Percentiles rank a stretch among this genome's conserved stretches.
Evolutionary conservation across 2,888 invertebrate genomes (phyloP).

Genomic region (Bugulina stolonifera): DNA sequence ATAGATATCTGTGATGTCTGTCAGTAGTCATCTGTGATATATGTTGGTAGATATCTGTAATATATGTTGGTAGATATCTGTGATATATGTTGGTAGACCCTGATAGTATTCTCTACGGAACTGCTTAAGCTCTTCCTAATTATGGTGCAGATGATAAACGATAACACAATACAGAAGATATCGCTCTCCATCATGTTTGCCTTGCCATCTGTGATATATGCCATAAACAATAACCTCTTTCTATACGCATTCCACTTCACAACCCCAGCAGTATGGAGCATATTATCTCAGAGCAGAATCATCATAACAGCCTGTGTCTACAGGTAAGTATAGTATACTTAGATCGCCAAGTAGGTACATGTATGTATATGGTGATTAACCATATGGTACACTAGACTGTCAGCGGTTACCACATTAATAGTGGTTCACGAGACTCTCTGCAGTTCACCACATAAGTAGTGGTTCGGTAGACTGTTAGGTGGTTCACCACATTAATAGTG

Average conservation of each 20-base stretch:
- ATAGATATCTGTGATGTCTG: no score
- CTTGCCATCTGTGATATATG: conserved; percentile 17
- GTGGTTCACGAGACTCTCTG: no score
- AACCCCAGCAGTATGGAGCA: conserved; percentile 25
- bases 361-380: background rate
- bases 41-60: no score
- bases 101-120: conserved; percentile 26
- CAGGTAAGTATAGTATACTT: background rate
- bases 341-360: background rate
- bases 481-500: no score
- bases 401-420: no score
- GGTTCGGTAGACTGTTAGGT: no score
- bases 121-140: conserved; percentile 6
- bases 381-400: no score
- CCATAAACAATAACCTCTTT: conserved; percentile 23
- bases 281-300: conserved; percentile 20
- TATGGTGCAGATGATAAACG: background rate
- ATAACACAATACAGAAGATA: background rate
- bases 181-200: conserved; percentile 21
- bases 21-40: no score
- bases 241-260: conserved; percentile 26
- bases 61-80: no score
- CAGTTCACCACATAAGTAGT: no score
- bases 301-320: conserved; percentile 24
- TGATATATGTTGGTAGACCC: no score